These are phyloP conservation scores for Meloidogyne exigua DNA, from an alignment of 1,140 invertebrate species.

Conservation along the genomic window DNA sequence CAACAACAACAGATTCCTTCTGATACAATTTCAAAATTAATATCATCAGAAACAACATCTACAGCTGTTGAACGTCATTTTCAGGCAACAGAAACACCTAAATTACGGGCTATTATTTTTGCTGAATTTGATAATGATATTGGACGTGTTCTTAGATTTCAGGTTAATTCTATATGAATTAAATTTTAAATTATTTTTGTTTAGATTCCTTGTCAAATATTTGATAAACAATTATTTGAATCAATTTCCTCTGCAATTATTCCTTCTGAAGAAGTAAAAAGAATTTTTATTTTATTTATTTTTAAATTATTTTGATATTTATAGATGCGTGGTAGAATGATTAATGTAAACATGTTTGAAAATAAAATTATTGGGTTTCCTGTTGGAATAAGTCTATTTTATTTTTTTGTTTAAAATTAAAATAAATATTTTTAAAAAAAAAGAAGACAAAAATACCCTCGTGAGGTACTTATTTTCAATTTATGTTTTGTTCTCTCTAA, in stretches of 20 bases:
- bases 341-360: slow-evolving; percentile 57
- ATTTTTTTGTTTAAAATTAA: slow-evolving; percentile 11
- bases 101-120: slow-evolving; percentile 53
- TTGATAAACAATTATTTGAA: slow-evolving; percentile 51
- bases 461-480: slow-evolving; percentile 56
- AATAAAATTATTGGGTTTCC: slow-evolving; percentile 60
- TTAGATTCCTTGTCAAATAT: slow-evolving; percentile 49
- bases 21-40: neutral
- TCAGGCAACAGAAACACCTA: slow-evolving; percentile 42
- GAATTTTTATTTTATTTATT: neutral
- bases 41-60: neutral
- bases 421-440: neutral
- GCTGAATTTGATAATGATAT: slow-evolving; percentile 57
- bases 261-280: slow-evolving; percentile 40
- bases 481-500: slow-evolving; percentile 59
- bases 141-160: slow-evolving; percentile 55
- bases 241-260: slow-evolving; percentile 51
- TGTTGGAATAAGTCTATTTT: slow-evolving; percentile 54
- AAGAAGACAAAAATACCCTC: slow-evolving; percentile 44
- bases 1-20: slow-evolving; percentile 1
- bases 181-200: neutral
- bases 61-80: slow-evolving; percentile 27
- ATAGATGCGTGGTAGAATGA: slow-evolving; percentile 48
- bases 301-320: neutral
- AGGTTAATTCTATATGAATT: slow-evolving; percentile 28